Conservation (phyloP, 2,797 vertebrate genomes). For the Megaceryle alcyon region DNA sequence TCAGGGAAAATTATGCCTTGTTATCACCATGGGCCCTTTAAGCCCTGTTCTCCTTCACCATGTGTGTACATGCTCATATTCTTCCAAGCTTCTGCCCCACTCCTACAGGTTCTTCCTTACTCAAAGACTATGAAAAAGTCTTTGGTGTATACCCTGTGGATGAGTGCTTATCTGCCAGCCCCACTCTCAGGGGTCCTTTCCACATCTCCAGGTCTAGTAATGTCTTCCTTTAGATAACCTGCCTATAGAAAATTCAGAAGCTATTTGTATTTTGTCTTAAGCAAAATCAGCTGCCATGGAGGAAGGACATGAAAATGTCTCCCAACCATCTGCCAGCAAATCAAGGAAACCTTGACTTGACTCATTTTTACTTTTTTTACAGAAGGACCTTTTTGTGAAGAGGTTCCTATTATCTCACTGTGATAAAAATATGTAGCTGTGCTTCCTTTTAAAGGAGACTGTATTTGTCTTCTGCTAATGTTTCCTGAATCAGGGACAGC, state of each 20-base stretch:
- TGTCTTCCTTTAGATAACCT: not conserved
- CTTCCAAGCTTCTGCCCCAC: not conserved
- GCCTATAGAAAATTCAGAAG: not conserved
- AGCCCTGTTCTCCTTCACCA: not conserved
- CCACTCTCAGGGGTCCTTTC: not conserved
- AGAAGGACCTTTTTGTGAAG: not conserved
- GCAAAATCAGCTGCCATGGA: not conserved
- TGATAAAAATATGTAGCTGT: not conserved
- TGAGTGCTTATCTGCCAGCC: not conserved
- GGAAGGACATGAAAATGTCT: not conserved
- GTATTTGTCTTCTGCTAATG: not conserved
- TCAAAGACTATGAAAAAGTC: not conserved
- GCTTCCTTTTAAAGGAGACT: not conserved
- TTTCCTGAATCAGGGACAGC: not conserved
- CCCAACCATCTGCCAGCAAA: not conserved
- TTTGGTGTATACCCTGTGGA: not conserved
- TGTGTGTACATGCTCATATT: not conserved
- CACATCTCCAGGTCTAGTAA: not conserved
- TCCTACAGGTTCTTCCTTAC: not conserved
- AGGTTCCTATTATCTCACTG: not conserved
- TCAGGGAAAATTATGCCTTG: not conserved
- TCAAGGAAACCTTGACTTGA: not conserved
- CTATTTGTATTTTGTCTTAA: not conserved
- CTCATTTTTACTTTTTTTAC: not conserved
- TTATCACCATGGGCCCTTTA: not conserved